phyloP scores from a whole-genome alignment of 2,888 invertebrate species.

The Drosophila paranaensis region DNA sequence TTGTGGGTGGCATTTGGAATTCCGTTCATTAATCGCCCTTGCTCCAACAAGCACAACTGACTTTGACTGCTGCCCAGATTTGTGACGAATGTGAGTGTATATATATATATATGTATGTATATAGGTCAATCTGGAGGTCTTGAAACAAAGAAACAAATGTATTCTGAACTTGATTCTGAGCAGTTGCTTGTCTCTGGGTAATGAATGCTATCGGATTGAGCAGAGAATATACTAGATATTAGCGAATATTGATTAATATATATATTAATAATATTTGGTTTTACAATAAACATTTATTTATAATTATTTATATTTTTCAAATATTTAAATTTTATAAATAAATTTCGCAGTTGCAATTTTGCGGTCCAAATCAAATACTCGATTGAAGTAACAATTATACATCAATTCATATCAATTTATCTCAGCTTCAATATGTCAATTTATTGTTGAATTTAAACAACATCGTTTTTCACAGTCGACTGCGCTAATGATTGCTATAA shows the following conservation, averaged over 20 bases:
- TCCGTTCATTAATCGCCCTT: constrained; percentile 18
- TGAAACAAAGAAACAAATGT: constrained; percentile 5
- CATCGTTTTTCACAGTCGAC: constrained; percentile 20
- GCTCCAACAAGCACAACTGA: neutral
- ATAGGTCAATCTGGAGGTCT: constrained; percentile 2
- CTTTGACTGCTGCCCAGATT: neutral
- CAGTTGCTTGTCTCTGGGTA: neutral
- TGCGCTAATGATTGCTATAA: constrained; percentile 14
- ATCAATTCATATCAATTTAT: constrained; percentile 5
- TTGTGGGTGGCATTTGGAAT: constrained; percentile 37
- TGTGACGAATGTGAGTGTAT: neutral
- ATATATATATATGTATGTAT: neutral
- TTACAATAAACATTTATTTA: no score
- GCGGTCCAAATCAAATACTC: neutral
- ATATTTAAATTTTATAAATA: neutral
- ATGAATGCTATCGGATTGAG: neutral
- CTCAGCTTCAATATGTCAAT: neutral
- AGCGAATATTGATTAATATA: no score
- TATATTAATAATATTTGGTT: no score
- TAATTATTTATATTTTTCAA: neutral
- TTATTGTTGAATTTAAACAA: neutral
- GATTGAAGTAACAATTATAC: neutral
- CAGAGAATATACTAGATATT: neutral
- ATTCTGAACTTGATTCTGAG: neutral
- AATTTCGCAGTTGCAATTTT: neutral